Conservation (phyloP, 1,140 invertebrate species). For the Drosophila sp. region DNA sequence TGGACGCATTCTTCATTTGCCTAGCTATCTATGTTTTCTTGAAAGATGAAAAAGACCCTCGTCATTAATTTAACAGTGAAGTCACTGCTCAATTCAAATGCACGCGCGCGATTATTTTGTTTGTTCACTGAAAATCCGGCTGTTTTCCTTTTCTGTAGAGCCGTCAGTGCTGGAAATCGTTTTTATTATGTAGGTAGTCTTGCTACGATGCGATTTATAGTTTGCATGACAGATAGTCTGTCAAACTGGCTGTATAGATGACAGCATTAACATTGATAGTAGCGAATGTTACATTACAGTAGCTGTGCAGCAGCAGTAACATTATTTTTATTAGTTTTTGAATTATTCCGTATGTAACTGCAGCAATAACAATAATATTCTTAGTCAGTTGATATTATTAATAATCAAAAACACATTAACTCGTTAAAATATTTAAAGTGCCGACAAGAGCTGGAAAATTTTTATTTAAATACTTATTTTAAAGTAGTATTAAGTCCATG, state of each 20-base stretch:
- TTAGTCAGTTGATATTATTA: too few relatives aligned
- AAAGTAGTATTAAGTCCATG: too few relatives aligned
- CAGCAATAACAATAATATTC: too few relatives aligned
- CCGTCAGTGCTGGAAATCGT: slow-evolving; percentile 29
- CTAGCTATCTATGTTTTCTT: background rate
- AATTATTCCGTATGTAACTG: too few relatives aligned
- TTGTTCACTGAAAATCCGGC: background rate
- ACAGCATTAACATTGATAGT: background rate
- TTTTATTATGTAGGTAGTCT: too few relatives aligned
- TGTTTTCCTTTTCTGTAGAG: slow-evolving; percentile 2
- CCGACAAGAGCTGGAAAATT: too few relatives aligned
- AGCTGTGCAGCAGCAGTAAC: too few relatives aligned
- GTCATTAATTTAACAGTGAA: background rate
- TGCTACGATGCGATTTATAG: background rate
- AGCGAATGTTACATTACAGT: background rate
- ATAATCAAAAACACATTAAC: too few relatives aligned
- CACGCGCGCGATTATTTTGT: slow-evolving; percentile 9
- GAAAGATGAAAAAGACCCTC: background rate
- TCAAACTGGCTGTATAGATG: background rate
- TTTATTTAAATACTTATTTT: too few relatives aligned
- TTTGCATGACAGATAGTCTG: background rate
- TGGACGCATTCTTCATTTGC: slow-evolving; percentile 40
- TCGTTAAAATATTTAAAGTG: too few relatives aligned
- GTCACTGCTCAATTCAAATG: slow-evolving; percentile 23
- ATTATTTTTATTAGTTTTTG: too few relatives aligned